phyloP scores from a whole-genome alignment of 2,113 vertebrate species.

The Aleadryas rufinucha region DNA sequence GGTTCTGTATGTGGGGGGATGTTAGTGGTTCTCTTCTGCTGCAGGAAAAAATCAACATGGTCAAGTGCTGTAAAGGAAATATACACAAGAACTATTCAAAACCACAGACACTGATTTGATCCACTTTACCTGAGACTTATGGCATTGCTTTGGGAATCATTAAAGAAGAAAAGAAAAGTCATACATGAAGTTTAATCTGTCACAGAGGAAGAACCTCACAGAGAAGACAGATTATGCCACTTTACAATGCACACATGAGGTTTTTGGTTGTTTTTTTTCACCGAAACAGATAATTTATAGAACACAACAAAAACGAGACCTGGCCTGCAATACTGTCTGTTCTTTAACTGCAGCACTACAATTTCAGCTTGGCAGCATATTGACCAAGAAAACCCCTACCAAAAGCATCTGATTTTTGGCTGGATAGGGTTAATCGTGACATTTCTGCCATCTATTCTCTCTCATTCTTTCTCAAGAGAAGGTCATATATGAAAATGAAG shows the following conservation, averaged over 20 bases:
- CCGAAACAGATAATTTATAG: neutral
- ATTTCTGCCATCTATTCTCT: neutral
- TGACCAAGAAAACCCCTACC: neutral
- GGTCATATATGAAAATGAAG: neutral
- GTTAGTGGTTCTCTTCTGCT: conserved; percentile 8
- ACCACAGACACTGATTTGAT: neutral
- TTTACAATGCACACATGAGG: neutral
- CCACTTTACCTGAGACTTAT: conserved; percentile 53
- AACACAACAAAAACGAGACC: neutral
- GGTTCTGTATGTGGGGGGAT: neutral
- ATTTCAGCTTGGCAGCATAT: neutral
- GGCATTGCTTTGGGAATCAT: conserved; percentile 44
- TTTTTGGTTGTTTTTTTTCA: neutral
- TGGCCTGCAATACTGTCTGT: neutral
- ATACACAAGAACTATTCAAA: neutral
- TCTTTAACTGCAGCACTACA: neutral
- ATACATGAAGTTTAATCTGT: neutral
- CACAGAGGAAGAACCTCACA: neutral
- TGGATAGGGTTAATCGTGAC: neutral
- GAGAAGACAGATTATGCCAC: neutral
- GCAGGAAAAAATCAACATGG: neutral
- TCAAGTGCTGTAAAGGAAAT: conserved; percentile 21
- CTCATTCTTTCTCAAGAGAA: neutral
- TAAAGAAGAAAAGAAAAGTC: neutral
- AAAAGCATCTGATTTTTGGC: neutral